Evolutionary conservation across 2,888 invertebrate species (phyloP), one percentile per base, ranked within the genome.

Genomic region (Stenodema calcarata): DNA sequence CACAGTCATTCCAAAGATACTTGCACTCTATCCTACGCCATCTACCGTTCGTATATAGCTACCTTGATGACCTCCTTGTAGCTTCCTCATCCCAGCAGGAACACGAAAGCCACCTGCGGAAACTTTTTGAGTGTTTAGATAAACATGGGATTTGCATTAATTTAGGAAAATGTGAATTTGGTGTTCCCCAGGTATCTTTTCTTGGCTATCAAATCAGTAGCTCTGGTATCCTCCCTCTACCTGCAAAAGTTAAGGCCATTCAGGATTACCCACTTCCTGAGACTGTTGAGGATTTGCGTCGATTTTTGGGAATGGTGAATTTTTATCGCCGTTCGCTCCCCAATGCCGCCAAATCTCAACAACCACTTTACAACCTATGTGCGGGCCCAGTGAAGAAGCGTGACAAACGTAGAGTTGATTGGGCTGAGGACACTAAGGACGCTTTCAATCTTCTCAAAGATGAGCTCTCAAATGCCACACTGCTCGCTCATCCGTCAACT

Each of bases 221-320:
- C n/a, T n/a, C n/a, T n/a, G 91, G 91, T 44, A 90, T 90, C 2
- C 87, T 87, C 50, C 91, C 91, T 0, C 86, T 90, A 23, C 88
- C 89, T 2, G 88, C 90, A 1, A 90, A 90, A 70, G 90, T 91
- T 0, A 83, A 90, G 30, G 90, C 89, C 0, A 90, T 91, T 1
- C 16, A 11, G n/a, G 69, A 89, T 0, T 90, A 89, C 35, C 82
- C 89, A 6, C 85, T 30, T 28, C 88, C 89, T 12, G 30, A 35
- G 1, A 88, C 35, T 41, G 44, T 87, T 9, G 54, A 78, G 35
- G 78, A 87, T 16, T 73, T 89, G 0, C 78, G 87, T 41, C 76
- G 85, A 41, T 88, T 87, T 54, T 28, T 89, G 16, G 89, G 88
- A 7, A 85, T 88, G 84, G 9, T 87, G 35, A 88, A 89, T 76